Conservation (phyloP, 2,888 invertebrate species). For the Holacanthella duospinosa region DNA sequence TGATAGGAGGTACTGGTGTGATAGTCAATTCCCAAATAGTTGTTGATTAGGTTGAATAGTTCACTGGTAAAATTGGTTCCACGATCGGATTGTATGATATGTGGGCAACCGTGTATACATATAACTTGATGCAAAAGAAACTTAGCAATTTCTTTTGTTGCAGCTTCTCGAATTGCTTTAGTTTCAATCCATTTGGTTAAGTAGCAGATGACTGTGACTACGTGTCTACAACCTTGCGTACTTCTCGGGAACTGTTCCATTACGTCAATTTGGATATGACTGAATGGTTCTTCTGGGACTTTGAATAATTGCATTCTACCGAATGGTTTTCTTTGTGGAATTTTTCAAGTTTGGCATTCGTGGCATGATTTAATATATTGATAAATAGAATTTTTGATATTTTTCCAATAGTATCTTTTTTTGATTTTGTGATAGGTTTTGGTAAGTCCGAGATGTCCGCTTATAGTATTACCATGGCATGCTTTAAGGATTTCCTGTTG, state of each 20-base stretch:
- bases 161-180: constrained; percentile 24
- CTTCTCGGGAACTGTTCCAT: constrained; percentile 22
- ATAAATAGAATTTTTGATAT: no score
- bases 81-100: not conserved
- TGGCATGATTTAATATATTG: no score
- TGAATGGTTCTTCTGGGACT: constrained; percentile 26
- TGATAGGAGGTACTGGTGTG: not conserved
- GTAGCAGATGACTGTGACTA: no score
- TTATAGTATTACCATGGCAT: no score
- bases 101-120: not conserved
- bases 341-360: constrained; percentile 31
- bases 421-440: no score
- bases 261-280: constrained; percentile 29
- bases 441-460: no score
- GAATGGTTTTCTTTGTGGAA: no score
- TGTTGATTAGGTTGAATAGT: not conserved
- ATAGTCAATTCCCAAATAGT: not conserved
- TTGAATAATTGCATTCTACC: not conserved
- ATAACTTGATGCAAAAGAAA: constrained; percentile 1
- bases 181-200: constrained; percentile 23
- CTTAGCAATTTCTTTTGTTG: not conserved
- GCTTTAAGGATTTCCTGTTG: no score
- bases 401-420: no score
- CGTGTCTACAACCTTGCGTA: constrained; percentile 17
- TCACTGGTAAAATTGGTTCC: not conserved